phyloP scores from a whole-genome alignment of 2,797 vertebrate genomes.

The Sphenodon punctatus region DNA sequence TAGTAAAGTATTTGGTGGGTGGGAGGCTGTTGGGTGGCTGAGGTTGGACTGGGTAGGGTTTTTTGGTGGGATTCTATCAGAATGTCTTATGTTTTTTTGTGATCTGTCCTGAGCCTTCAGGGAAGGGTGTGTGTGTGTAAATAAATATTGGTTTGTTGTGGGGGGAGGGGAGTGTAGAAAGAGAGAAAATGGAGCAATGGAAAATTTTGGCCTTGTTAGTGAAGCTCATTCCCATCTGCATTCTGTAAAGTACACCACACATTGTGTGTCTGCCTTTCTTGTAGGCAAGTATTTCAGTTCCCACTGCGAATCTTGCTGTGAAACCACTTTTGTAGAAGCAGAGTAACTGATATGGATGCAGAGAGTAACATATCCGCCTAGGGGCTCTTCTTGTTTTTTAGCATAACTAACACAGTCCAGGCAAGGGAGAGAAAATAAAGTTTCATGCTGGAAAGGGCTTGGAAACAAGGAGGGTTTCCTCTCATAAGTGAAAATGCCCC shows the following conservation, averaged over 20 bases:
- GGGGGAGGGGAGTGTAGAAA: neutral
- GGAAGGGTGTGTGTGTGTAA: no score
- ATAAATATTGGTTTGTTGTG: neutral
- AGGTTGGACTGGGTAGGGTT: no score
- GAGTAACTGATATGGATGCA: neutral
- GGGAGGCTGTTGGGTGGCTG: no score
- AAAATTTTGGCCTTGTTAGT: neutral
- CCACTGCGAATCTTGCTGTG: neutral
- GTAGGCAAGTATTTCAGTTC: neutral
- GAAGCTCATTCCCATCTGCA: neutral
- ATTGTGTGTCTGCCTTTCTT: neutral
- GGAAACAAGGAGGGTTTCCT: constrained; percentile 9
- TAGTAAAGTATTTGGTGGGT: no score
- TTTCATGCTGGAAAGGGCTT: neutral
- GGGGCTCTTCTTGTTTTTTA: neutral
- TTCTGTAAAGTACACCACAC: neutral
- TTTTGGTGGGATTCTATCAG: no score
- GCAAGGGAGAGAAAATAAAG: neutral
- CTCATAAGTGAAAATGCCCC: neutral
- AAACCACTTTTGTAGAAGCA: neutral
- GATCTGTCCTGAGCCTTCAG: no score
- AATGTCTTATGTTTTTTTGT: no score
- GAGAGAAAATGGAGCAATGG: neutral
- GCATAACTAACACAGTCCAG: neutral
- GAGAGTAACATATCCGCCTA: neutral